Percentiles rank a stretch among this genome's conserved stretches.
Evolutionary conservation across 2,888 invertebrate genomes (phyloP).

Genomic region (Anticlea derivata): DNA sequence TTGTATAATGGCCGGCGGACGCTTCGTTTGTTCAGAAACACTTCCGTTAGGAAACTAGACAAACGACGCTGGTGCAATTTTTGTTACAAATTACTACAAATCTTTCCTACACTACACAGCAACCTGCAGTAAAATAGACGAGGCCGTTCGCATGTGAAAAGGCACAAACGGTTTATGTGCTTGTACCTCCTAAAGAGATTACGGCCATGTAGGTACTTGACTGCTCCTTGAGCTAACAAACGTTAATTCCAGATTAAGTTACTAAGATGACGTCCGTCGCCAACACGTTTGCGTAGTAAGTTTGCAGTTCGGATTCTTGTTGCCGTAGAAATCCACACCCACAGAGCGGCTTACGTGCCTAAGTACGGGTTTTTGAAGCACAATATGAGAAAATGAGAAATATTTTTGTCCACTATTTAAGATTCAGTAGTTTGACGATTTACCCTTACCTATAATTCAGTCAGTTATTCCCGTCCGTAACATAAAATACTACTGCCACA

Average conservation of each 20-base stretch:
- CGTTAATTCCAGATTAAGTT: slow-evolving; percentile 35
- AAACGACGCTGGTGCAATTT: too few species aligned
- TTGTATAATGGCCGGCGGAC: too few species aligned
- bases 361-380: slow-evolving; percentile 1
- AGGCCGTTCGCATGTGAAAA: not conserved
- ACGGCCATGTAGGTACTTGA: slow-evolving; percentile 12
- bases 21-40: too few species aligned
- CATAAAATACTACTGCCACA: too few species aligned
- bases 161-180: not conserved
- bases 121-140: too few species aligned
- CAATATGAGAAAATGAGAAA: not conserved
- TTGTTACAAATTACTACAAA: too few species aligned
- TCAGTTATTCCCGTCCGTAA: too few species aligned
- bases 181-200: slow-evolving; percentile 18
- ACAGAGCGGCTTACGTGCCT: slow-evolving; percentile 4
- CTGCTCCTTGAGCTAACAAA: slow-evolving; percentile 31
- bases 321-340: slow-evolving; percentile 22
- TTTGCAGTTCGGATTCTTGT: slow-evolving; percentile 33
- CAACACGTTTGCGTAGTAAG: slow-evolving; percentile 30
- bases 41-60: too few species aligned
- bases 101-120: too few species aligned
- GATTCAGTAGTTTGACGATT: too few species aligned
- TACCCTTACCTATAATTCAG: too few species aligned
- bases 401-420: too few species aligned
- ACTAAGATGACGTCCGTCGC: slow-evolving; percentile 29